These are phyloP conservation scores for Actinernus sp. DNA, from an alignment of 92 coral and sea anemone species.

Conservation along the genomic window DNA sequence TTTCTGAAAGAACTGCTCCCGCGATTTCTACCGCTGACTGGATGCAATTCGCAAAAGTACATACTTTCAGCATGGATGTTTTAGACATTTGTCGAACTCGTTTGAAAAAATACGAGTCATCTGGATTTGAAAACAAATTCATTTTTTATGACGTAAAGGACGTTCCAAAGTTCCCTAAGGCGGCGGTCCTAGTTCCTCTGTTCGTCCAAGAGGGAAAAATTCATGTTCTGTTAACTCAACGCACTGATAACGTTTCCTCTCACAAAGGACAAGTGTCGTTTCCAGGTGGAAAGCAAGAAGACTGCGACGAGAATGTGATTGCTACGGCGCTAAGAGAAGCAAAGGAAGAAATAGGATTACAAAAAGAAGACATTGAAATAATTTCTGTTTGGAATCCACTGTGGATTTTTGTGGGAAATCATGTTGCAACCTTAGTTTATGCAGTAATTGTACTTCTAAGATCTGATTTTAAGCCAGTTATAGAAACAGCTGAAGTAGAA, in stretches of 20 bases:
- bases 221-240: slow-evolving; percentile 74
- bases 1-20: no score
- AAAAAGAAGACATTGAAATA: slow-evolving; percentile 60
- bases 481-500: slow-evolving; percentile 67
- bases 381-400: slow-evolving; percentile 58
- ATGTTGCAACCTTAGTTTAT: slow-evolving; percentile 32
- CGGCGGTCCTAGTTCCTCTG: slow-evolving; percentile 85
- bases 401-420: slow-evolving; percentile 6
- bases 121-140: slow-evolving; percentile 7
- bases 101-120: slow-evolving; percentile 5
- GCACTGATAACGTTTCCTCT: slow-evolving; percentile 68
- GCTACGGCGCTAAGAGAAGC: slow-evolving; percentile 95
- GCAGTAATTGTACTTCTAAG: slow-evolving; percentile 73
- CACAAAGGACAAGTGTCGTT: slow-evolving; percentile 90
- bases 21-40: no score
- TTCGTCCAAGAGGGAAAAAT: slow-evolving; percentile 70
- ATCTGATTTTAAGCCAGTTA: slow-evolving; percentile 56
- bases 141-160: background rate
- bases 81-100: slow-evolving; percentile 1
- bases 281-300: slow-evolving; percentile 94
- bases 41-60: no score
- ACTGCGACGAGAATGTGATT: slow-evolving; percentile 56
- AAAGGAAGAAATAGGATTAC: slow-evolving; percentile 85
- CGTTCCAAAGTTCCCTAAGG: slow-evolving; percentile 6
- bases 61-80: background rate